These are phyloP conservation scores for Pollicipes pollicipes DNA, from an alignment of 1,140 invertebrate genomes.

Conservation along the genomic window DNA sequence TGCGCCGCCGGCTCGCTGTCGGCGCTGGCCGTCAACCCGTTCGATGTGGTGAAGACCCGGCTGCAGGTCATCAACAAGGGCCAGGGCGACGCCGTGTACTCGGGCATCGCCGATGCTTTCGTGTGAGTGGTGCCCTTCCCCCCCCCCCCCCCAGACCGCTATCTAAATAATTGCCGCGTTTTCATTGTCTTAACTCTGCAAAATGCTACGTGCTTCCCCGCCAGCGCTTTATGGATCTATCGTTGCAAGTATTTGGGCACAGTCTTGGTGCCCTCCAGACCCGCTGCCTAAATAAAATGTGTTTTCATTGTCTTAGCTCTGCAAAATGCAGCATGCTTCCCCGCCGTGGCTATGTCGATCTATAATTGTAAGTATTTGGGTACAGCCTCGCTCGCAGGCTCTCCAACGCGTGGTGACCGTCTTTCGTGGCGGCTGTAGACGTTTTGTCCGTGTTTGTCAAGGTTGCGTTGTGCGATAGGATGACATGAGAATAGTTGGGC, in stretches of 20 bases:
- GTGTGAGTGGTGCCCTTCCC: conserved; percentile 37
- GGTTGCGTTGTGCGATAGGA: no score
- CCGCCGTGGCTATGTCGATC: no score
- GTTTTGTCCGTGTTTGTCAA: no score
- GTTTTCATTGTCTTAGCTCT: no score
- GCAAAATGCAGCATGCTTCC: no score
- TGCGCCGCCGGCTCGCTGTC: conserved; percentile 71
- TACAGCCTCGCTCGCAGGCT: no score
- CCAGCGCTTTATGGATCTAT: not conserved
- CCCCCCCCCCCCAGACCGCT: not conserved
- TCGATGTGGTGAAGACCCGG: conserved; percentile 95
- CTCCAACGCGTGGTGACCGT: no score
- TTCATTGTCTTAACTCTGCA: not conserved
- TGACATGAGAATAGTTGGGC: no score
- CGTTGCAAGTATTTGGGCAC: not conserved
- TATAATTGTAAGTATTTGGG: no score
- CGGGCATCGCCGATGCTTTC: conserved; percentile 73
- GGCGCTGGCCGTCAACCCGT: conserved; percentile 81
- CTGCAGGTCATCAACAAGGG: conserved; percentile 81
- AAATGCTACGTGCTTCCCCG: not conserved
- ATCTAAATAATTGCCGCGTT: conserved; percentile 3
- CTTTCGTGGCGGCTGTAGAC: no score
- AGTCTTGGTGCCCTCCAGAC: no score
- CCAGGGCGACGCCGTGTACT: conserved; percentile 67
- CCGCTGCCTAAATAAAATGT: no score